Evolutionary conservation across 2,113 vertebrate genomes (phyloP).

Genomic region (Archilochus colubris): DNA sequence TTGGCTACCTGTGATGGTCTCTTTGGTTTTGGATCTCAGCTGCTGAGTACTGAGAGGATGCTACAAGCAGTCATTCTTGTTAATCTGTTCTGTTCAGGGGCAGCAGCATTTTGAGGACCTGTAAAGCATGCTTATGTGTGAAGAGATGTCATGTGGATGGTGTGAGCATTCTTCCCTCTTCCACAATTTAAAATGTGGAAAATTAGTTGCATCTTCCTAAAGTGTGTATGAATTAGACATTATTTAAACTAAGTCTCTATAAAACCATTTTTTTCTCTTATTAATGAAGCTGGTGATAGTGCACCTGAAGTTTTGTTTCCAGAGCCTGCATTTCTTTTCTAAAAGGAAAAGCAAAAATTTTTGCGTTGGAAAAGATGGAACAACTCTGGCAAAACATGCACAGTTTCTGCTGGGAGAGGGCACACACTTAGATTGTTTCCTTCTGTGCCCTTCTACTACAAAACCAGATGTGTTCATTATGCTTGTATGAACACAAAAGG

Average conservation of each 20-base stretch:
- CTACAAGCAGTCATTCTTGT: neutral
- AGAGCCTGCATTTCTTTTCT: neutral
- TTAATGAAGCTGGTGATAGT: neutral
- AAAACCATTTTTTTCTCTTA: neutral
- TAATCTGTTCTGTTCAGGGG: neutral
- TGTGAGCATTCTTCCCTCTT: neutral
- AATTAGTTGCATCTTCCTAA: neutral
- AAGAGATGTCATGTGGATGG: neutral
- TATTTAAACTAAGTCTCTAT: neutral
- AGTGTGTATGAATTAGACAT: neutral
- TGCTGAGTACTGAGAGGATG: neutral
- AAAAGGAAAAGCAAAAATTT: neutral
- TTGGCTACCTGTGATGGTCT: neutral
- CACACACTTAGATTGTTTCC: neutral
- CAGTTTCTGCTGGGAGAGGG: neutral
- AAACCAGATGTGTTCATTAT: constrained; percentile 41
- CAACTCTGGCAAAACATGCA: neutral
- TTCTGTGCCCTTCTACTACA: neutral
- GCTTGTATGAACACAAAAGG: neutral
- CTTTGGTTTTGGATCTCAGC: neutral
- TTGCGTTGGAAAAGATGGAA: neutral
- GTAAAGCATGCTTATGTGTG: neutral
- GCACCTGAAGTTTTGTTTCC: neutral
- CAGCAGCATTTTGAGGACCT: neutral
- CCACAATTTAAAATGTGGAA: neutral